Evolutionary conservation across 2,113 vertebrate species (phyloP).

Genomic region (Pygathrix nemaeus): DNA sequence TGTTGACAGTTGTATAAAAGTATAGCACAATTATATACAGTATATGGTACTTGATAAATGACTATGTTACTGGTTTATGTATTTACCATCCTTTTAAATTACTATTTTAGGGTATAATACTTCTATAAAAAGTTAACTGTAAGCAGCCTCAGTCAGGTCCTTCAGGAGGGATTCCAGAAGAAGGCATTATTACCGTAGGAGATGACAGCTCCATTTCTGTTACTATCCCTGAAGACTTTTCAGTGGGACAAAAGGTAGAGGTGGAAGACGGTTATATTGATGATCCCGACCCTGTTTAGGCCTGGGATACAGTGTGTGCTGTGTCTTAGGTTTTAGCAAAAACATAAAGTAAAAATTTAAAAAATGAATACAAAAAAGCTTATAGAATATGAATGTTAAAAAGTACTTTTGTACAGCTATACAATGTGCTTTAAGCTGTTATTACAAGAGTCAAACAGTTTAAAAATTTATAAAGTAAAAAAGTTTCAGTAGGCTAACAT

Average conservation of each 20-base stretch:
- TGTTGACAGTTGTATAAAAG: not conserved
- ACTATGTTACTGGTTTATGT: not conserved
- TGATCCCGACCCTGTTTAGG: not conserved
- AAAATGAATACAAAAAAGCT: not conserved
- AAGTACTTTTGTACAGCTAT: not conserved
- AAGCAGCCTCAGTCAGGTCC: not conserved
- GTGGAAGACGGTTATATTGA: not conserved
- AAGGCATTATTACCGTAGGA: not conserved
- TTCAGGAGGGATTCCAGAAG: not conserved
- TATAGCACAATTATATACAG: not conserved
- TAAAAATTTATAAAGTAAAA: not conserved
- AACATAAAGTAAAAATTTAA: not conserved
- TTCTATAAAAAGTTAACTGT: not conserved
- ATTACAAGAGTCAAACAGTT: not conserved
- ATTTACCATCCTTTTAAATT: not conserved
- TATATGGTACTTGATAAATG: not conserved
- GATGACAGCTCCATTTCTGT: not conserved
- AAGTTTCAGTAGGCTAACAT: not conserved
- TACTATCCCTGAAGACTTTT: not conserved
- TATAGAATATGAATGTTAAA: not conserved
- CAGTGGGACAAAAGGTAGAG: not conserved
- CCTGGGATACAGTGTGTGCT: not conserved
- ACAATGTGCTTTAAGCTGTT: not conserved
- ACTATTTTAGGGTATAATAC: not conserved
- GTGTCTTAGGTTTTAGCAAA: not conserved